Evolutionary conservation across 2,888 invertebrate genomes (phyloP).

Genomic region (Zygogramma bicolorata): DNA sequence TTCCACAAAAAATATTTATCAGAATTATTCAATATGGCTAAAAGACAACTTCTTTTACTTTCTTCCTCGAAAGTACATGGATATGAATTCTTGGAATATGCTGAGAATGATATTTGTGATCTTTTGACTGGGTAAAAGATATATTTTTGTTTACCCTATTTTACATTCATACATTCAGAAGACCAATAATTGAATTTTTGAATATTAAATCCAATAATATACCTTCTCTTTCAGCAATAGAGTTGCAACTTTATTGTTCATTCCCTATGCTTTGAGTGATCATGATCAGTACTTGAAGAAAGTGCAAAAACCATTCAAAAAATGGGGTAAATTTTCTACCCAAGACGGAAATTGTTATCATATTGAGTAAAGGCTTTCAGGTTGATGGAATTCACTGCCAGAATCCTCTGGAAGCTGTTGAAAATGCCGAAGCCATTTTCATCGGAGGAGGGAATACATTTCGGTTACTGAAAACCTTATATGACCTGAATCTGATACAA

Average conservation of each 20-base stretch:
- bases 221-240: constrained; percentile 68
- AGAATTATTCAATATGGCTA: constrained; percentile 28
- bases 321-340: constrained; percentile 70
- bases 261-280: constrained; percentile 80
- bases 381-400: constrained; percentile 76
- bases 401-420: constrained; percentile 71
- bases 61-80: constrained; percentile 81
- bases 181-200: no score
- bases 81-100: constrained; percentile 75
- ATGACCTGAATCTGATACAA: constrained; percentile 76
- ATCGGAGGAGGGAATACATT: constrained; percentile 88
- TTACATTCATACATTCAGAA: no score
- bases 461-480: constrained; percentile 76
- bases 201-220: no score
- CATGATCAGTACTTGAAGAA: constrained; percentile 75
- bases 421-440: constrained; percentile 77
- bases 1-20: background rate
- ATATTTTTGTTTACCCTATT: no score
- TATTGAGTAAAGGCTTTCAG: constrained; percentile 65
- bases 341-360: background rate
- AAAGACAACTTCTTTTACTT: constrained; percentile 72
- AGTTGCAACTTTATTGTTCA: constrained; percentile 76
- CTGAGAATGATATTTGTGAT: constrained; percentile 73
- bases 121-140: constrained; percentile 73
- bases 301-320: constrained; percentile 71